Percentiles rank a stretch among this genome's conserved stretches.
These are phyloP conservation scores for Peromyscus attwateri DNA, from an alignment of 2,797 vertebrate genomes.

Conservation along the genomic window DNA sequence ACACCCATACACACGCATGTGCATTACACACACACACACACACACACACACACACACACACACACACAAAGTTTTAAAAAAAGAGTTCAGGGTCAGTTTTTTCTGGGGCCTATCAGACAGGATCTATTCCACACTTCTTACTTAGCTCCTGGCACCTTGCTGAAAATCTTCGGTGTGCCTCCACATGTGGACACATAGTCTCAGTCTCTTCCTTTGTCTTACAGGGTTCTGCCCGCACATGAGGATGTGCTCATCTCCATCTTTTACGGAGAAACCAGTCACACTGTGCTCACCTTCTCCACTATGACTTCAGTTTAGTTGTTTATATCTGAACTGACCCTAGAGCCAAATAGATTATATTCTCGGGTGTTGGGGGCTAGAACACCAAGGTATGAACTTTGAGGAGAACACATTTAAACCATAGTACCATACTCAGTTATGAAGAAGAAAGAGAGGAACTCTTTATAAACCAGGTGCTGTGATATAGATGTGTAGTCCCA, in stretches of 20 bases:
- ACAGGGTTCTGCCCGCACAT: not conserved
- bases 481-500: not conserved
- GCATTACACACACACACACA: too few relatives aligned
- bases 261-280: not conserved
- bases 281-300: not conserved
- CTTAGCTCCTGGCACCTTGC: not conserved
- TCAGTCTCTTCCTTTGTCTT: not conserved
- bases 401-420: not conserved
- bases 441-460: not conserved
- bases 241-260: not conserved
- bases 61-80: not conserved
- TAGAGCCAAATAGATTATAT: not conserved
- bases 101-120: not conserved
- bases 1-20: too few relatives aligned
- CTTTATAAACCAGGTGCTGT: not conserved
- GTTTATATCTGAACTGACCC: not conserved
- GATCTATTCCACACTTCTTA: not conserved
- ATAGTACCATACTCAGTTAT: not conserved
- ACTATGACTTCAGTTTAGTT: not conserved
- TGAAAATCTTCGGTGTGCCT: not conserved
- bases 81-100: not conserved
- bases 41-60: not conserved
- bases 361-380: not conserved
- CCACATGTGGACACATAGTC: not conserved
- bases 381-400: not conserved